Percentiles rank a stretch among this genome's conserved stretches.
phyloP scores from a whole-genome alignment of 2,888 invertebrate species.

The Calameuta idolon region DNA sequence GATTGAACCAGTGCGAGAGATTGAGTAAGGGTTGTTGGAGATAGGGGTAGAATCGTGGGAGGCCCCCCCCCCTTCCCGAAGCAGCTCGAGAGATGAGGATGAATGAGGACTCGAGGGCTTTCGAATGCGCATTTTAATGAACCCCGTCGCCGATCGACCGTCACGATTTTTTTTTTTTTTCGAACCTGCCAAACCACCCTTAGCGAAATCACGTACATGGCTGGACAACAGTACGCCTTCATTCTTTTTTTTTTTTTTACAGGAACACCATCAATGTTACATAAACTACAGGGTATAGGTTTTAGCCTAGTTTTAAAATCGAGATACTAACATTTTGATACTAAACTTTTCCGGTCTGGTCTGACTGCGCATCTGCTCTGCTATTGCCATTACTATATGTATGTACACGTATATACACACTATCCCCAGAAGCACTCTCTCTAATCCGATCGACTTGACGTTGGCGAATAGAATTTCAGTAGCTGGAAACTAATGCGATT shows the following conservation, averaged over 20 bases:
- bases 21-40: conserved; percentile 9
- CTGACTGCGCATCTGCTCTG: not conserved
- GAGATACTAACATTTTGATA: not conserved
- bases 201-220: not conserved
- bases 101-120: conserved; percentile 31
- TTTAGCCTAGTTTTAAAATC: not conserved
- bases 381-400: not conserved
- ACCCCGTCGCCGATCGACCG: conserved; percentile 13
- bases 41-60: conserved; percentile 17
- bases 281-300: not conserved
- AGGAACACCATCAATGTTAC: not conserved
- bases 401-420: no score
- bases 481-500: not conserved
- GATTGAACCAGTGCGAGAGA: not conserved
- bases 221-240: not conserved
- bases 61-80: not conserved
- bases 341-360: not conserved
- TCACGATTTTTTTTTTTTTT: conserved; percentile 19
- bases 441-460: not conserved
- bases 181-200: conserved; percentile 7
- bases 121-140: conserved; percentile 44
- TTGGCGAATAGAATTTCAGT: not conserved
- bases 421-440: not conserved
- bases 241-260: not conserved
- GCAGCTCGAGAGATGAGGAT: conserved; percentile 3